Evolutionary conservation across 2,113 vertebrate species (phyloP), one percentile per base, ranked within the genome.

Genomic region (Hippopotamus amphibius): DNA sequence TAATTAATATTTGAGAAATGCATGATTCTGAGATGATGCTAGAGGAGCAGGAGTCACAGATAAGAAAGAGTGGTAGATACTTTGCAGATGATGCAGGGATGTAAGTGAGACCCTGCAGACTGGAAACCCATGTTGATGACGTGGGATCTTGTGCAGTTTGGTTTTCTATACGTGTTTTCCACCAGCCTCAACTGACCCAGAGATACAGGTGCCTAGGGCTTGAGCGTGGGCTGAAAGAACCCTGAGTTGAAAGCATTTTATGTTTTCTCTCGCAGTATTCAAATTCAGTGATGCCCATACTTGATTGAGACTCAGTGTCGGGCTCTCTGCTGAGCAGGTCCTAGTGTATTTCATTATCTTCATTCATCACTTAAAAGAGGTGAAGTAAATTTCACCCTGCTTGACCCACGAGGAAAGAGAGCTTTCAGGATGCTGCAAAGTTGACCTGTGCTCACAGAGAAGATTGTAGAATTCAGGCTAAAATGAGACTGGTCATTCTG

Each of bases 41-140:
- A 7, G 4, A 10, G 11, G 43, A 17, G 21, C 4, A 30, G n/a
- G 4, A 43, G 17, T 1, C 21, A 28, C 28, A 19, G 6, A 21
- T 19, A 1, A 17, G 21, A 21, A 13, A 69, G 11, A 61, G 22
- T 48, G 30, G 24, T 2, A 33, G 19, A 1, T n/a, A 3, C 1
- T 24, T 41, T 48, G 28, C 22, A 17, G 81, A 16, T 41, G 48
- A 4, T 17, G 3, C 2, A 4, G 68, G 37, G 0, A 1, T 15
- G 33, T 15, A 10, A 26, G 1, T 16, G 59, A 48, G 8, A 8
- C 28, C 55, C 59, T 50, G 26, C 3, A 48, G 46, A 59, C 19
- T 2, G 55, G 19, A 6, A 41, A 41, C 33, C 69, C 28, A 19
- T 16, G 48, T 9, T 2, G n/a, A 5, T 5, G 55, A 8, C 16